Percentiles rank a stretch among this genome's conserved stretches.
These are phyloP conservation scores for Moxostoma hubbsi DNA, from an alignment of 2,797 vertebrate genomes.

Conservation along the genomic window DNA sequence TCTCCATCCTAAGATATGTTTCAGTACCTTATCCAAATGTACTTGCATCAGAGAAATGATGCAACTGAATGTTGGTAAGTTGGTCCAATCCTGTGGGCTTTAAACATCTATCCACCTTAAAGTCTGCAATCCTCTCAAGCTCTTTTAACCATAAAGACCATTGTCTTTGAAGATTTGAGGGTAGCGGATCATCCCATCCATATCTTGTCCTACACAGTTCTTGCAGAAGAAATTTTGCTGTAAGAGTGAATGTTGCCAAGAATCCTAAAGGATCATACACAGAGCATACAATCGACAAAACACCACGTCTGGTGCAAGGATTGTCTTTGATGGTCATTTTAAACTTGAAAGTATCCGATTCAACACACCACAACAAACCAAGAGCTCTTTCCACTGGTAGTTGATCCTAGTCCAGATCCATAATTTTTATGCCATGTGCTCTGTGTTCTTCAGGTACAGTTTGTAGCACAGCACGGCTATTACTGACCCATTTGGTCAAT, in stretches of 20 bases:
- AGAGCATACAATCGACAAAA: slow-evolving; percentile 36
- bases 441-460: slow-evolving; percentile 28
- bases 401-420: slow-evolving; percentile 28
- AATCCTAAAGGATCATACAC: slow-evolving; percentile 45
- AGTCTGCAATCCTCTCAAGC: slow-evolving; percentile 30
- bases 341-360: slow-evolving; percentile 36
- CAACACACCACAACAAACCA: slow-evolving; percentile 31
- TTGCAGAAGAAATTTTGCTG: slow-evolving; percentile 36
- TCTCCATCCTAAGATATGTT: background rate
- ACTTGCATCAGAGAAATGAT: slow-evolving; percentile 37
- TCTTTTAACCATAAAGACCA: slow-evolving; percentile 37
- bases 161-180: slow-evolving; percentile 22
- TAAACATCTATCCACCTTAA: slow-evolving; percentile 37
- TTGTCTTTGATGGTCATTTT: slow-evolving; percentile 5
- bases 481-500: slow-evolving; percentile 36
- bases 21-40: background rate
- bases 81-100: slow-evolving; percentile 39
- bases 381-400: slow-evolving; percentile 30
- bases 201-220: slow-evolving; percentile 29
- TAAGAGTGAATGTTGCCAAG: slow-evolving; percentile 28
- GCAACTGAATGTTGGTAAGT: slow-evolving; percentile 11
- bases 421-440: slow-evolving; percentile 10
- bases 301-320: slow-evolving; percentile 25
- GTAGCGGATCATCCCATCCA: slow-evolving; percentile 44
- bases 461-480: slow-evolving; percentile 22